phyloP scores from a whole-genome alignment of 2,888 invertebrate species.

The Thumatha senex region DNA sequence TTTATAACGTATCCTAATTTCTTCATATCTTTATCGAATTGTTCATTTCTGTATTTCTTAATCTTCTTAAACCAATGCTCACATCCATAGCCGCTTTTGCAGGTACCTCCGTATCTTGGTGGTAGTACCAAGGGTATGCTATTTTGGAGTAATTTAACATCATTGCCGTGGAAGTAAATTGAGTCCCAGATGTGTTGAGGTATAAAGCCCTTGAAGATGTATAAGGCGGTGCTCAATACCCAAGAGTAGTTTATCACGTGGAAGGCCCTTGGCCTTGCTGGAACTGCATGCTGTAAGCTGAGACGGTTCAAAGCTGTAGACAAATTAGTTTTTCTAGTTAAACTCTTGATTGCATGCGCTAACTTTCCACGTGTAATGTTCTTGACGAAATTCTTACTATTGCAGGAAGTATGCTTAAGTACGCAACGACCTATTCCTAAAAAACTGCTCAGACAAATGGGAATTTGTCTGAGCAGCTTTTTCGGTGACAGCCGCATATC shows the following conservation, averaged over 20 bases:
- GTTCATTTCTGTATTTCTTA: constrained; percentile 69
- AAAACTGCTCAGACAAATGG: no score
- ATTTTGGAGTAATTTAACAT: constrained; percentile 66
- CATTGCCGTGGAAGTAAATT: constrained; percentile 68
- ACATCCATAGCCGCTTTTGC: constrained; percentile 80
- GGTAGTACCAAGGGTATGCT: constrained; percentile 61
- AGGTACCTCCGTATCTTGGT: constrained; percentile 70
- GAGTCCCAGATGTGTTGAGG: constrained; percentile 84
- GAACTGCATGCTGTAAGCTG: constrained; percentile 83
- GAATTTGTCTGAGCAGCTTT: no score
- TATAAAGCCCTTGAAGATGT: constrained; percentile 89
- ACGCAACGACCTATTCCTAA: no score
- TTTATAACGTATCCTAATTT: constrained; percentile 85
- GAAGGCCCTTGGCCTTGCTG: constrained; percentile 85
- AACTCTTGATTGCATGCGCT: no score
- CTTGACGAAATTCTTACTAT: no score
- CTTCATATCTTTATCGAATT: constrained; percentile 85
- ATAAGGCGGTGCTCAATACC: constrained; percentile 89
- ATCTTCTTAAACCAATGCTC: constrained; percentile 84
- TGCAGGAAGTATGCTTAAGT: no score
- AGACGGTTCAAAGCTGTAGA: no score
- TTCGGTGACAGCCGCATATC: no score
- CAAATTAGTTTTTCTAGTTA: no score
- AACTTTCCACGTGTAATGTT: no score
- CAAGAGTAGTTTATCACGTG: constrained; percentile 92